Percentiles rank a stretch among this genome's conserved stretches.
phyloP scores from a whole-genome alignment of 2,113 vertebrate genomes.

The Holacanthus passer region DNA sequence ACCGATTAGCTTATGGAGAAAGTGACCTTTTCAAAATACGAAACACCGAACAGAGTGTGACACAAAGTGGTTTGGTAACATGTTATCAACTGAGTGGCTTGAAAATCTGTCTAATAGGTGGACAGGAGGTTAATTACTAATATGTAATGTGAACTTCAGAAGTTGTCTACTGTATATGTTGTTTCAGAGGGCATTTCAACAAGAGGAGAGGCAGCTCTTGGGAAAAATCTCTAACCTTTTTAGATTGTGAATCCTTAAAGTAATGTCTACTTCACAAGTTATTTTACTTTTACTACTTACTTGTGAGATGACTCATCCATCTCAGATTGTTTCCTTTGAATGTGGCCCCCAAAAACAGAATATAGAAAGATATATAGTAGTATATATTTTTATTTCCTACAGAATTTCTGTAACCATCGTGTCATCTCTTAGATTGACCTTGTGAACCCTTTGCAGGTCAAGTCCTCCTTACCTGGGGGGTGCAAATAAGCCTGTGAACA shows the following conservation, averaged over 20 bases:
- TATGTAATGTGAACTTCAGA: neutral
- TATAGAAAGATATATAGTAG: no score
- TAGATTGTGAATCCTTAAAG: no score
- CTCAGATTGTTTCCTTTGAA: neutral
- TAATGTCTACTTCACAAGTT: no score
- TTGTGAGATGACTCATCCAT: neutral
- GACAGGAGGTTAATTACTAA: neutral
- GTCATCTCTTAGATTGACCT: neutral
- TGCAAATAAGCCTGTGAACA: neutral
- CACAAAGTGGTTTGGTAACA: conserved; percentile 11
- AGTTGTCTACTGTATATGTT: neutral
- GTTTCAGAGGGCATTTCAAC: neutral
- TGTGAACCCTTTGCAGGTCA: no score
- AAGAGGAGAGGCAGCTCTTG: neutral
- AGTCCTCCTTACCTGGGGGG: no score
- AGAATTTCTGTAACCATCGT: no score
- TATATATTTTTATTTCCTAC: no score
- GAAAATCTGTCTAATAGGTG: neutral
- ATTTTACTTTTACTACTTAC: no score
- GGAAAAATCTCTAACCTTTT: neutral
- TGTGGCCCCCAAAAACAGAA: no score
- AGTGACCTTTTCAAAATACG: conserved; percentile 31
- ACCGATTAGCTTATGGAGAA: conserved; percentile 25
- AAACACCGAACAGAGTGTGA: conserved; percentile 15
- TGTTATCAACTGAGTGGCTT: neutral